phyloP scores from a whole-genome alignment of 2,797 vertebrate genomes.

The Nothura maculosa region DNA sequence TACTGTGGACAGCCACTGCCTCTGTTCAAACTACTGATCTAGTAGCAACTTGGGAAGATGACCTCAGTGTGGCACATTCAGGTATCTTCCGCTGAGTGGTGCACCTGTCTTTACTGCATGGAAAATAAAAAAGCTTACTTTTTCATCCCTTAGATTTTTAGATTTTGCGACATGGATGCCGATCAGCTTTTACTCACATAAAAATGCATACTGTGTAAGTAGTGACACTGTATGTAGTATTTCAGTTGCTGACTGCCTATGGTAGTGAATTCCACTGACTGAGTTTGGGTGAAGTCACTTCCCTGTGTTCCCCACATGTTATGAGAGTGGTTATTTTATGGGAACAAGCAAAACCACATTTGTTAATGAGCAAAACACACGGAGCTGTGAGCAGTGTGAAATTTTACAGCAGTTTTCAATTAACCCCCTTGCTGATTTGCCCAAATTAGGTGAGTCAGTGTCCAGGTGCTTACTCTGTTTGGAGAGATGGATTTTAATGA shows the following conservation, averaged over 20 bases:
- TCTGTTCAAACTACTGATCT: not conserved
- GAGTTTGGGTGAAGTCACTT: not conserved
- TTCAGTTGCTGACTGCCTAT: not conserved
- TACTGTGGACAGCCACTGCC: not conserved
- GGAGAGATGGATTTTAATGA: not conserved
- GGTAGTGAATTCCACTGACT: not conserved
- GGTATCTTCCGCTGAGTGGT: not conserved
- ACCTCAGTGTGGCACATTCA: not conserved
- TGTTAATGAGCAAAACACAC: not conserved
- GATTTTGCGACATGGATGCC: not conserved
- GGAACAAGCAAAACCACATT: not conserved
- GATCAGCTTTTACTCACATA: not conserved
- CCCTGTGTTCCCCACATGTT: not conserved
- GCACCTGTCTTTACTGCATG: fast-evolving
- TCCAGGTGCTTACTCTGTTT: not conserved
- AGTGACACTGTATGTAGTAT: not conserved
- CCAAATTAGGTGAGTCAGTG: not conserved
- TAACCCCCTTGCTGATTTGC: not conserved
- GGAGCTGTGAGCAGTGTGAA: not conserved
- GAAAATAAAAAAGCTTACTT: not conserved
- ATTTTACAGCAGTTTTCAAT: not conserved
- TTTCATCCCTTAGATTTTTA: not conserved
- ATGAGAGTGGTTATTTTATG: not conserved
- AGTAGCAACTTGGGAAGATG: not conserved
- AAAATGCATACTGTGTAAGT: not conserved